A percentile compares a stretch with the other conserved stretches of the same genome.
Evolutionary conservation across 2,113 vertebrate genomes (phyloP).

Genomic region (Numida meleagris): DNA sequence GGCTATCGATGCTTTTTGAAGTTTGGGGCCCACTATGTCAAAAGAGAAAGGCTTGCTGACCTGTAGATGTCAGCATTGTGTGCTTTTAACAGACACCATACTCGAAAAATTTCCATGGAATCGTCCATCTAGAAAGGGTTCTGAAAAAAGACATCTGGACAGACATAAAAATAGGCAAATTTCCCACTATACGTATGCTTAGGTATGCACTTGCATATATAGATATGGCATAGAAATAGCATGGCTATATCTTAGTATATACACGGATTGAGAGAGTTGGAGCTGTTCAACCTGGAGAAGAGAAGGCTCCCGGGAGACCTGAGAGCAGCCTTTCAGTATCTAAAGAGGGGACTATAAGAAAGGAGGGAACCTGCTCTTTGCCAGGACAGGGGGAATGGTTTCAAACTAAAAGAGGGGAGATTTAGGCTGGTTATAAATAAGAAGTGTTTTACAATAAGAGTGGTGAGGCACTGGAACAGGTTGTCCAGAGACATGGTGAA

Average conservation of each 20-base stretch:
- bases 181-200: not conserved
- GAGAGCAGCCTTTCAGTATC: not conserved
- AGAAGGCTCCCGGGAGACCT: not conserved
- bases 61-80: not conserved
- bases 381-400: not conserved
- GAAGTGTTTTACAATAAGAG: not conserved
- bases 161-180: not conserved
- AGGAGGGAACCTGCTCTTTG: not conserved
- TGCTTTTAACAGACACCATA: not conserved
- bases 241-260: not conserved
- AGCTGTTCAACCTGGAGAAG: not conserved
- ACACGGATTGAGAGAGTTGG: not conserved
- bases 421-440: not conserved
- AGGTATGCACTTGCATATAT: not conserved
- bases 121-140: rapidly evolving
- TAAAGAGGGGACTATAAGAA: not conserved
- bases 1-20: not conserved
- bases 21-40: not conserved
- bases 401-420: not conserved
- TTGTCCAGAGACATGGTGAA: not conserved
- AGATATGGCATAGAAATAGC: not conserved
- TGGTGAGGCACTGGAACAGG: not conserved
- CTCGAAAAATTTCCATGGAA: not conserved
- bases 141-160: not conserved
- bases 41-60: not conserved